These are phyloP conservation scores for Semibalanus balanoides DNA, from an alignment of 1,140 invertebrate genomes.

Conservation along the genomic window DNA sequence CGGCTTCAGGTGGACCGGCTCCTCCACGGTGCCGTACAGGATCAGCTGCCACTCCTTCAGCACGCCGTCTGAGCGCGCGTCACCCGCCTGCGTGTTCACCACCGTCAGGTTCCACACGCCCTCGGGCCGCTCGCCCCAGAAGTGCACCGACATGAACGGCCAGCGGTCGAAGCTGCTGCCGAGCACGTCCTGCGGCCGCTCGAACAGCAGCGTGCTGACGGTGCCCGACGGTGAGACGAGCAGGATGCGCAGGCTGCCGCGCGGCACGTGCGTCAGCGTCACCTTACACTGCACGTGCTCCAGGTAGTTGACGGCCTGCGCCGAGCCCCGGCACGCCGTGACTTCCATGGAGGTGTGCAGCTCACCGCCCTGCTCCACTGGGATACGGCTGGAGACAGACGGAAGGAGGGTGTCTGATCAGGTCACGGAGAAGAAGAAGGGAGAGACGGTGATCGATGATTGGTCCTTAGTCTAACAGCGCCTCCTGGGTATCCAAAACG, in stretches of 20 bases:
- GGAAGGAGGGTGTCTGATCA: too few relatives aligned
- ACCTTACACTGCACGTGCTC: slow-evolving; percentile 87
- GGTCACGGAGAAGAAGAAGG: too few relatives aligned
- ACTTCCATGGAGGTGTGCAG: slow-evolving; percentile 59
- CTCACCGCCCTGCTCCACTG: slow-evolving; percentile 19
- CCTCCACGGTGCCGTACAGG: slow-evolving; percentile 72
- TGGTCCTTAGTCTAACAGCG: too few relatives aligned
- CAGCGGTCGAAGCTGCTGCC: slow-evolving; percentile 91
- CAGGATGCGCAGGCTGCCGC: slow-evolving; percentile 64
- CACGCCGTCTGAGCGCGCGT: slow-evolving; percentile 37
- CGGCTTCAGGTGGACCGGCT: slow-evolving; percentile 50
- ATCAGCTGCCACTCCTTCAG: slow-evolving; percentile 85
- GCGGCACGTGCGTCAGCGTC: slow-evolving; percentile 71
- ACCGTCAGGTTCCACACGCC: slow-evolving; percentile 80
- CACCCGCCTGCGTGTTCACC: slow-evolving; percentile 54
- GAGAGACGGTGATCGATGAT: too few relatives aligned
- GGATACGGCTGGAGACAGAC: slow-evolving; percentile 18
- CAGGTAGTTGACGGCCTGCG: slow-evolving; percentile 73
- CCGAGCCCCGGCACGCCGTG: slow-evolving; percentile 63
- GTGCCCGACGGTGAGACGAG: slow-evolving; percentile 80
- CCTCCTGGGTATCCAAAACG: too few relatives aligned
- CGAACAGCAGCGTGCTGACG: slow-evolving; percentile 70
- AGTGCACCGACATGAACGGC: slow-evolving; percentile 94
- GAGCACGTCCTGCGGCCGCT: slow-evolving; percentile 75
- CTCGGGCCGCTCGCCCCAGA: slow-evolving; percentile 79